Percentiles rank a stretch among this genome's conserved stretches.
Evolutionary conservation across 2,113 vertebrate genomes (phyloP).

Genomic region (Orthonyx spaldingii): DNA sequence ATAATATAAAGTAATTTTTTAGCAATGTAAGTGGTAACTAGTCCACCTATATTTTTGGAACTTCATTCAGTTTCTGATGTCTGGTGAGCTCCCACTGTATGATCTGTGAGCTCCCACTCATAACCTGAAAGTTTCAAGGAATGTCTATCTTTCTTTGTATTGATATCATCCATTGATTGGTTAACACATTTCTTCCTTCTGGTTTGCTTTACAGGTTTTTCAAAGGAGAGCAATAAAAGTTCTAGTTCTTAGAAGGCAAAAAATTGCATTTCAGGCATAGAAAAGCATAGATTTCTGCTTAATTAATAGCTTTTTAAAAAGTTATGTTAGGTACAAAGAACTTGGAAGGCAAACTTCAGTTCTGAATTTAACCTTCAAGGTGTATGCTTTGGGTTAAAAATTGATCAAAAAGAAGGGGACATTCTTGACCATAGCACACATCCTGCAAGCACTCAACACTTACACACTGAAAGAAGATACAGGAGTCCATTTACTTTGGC

Average conservation of each 20-base stretch:
- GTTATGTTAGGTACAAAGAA: not conserved
- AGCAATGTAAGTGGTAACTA: not conserved
- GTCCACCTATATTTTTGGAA: not conserved
- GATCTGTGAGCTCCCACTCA: not conserved
- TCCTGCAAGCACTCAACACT: not conserved
- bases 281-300: not conserved
- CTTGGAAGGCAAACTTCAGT: not conserved
- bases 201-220: not conserved
- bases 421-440: not conserved
- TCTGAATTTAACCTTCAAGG: not conserved
- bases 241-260: not conserved
- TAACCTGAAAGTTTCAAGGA: not conserved
- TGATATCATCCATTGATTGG: not conserved
- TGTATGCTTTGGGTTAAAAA: not conserved
- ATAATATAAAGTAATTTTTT: not conserved
- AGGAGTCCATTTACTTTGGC: not conserved
- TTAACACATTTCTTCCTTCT: not conserved
- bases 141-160: not conserved
- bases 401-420: not conserved
- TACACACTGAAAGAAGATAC: not conserved
- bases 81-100: not conserved
- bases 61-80: not conserved
- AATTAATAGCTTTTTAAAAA: not conserved
- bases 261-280: not conserved
- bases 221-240: not conserved